Percentiles rank a stretch among this genome's conserved stretches.
phyloP scores from a whole-genome alignment of 2,888 invertebrate species.

The Andrena bucephala region DNA sequence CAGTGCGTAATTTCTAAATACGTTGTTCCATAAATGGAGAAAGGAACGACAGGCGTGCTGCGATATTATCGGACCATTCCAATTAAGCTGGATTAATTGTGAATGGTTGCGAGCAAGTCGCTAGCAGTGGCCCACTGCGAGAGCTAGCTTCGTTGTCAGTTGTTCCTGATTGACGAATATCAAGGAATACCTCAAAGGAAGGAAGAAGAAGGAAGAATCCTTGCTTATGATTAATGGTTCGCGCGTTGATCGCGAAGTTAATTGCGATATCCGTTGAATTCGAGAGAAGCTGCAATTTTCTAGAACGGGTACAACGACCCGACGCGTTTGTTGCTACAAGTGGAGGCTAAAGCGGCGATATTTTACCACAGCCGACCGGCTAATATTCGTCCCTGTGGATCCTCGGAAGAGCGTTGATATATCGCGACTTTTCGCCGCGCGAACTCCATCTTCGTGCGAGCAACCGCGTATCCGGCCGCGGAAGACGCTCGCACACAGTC shows the following conservation, averaged over 20 bases:
- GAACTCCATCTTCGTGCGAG: constrained; percentile 24
- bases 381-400: constrained; percentile 63
- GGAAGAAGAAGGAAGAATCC: not conserved
- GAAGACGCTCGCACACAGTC: constrained; percentile 47
- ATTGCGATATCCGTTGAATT: constrained; percentile 11
- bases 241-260: not conserved
- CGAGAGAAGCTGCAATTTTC: not conserved
- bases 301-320: constrained; percentile 52
- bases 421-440: constrained; percentile 48
- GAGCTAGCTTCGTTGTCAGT: constrained; percentile 1
- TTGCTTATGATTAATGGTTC: too few relatives aligned
- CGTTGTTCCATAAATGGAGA: constrained; percentile 61
- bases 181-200: too few relatives aligned
- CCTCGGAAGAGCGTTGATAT: constrained; percentile 58
- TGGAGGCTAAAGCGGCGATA: constrained; percentile 41
- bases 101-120: constrained; percentile 22
- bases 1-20: constrained; percentile 71
- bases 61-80: constrained; percentile 56
- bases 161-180: too few relatives aligned
- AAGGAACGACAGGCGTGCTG: constrained; percentile 48
- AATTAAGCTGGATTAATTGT: constrained; percentile 57
- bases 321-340: constrained; percentile 50
- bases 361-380: constrained; percentile 49
- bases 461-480: constrained; percentile 50
- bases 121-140: constrained; percentile 11